Conservation (phyloP, 1,140 invertebrate species). For the Drosophila kohkoa region DNA sequence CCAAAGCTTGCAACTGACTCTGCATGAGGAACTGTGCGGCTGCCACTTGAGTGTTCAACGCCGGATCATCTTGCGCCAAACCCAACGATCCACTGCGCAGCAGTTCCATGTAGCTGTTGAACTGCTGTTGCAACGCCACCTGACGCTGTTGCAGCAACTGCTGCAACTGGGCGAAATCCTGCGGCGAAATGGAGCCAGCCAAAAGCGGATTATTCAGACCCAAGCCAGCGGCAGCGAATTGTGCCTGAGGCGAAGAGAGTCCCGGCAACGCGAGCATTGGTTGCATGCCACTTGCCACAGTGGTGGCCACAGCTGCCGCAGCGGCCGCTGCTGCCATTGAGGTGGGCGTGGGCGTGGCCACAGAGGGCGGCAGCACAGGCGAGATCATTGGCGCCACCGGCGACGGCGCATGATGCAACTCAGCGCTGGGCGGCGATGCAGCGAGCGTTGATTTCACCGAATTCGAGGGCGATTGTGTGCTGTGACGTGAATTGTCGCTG, state of each 20-base stretch:
- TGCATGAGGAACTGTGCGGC: constrained; percentile 82
- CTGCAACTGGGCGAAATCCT: constrained; percentile 79
- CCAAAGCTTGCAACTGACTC: constrained; percentile 90
- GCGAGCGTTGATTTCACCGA: constrained; percentile 63
- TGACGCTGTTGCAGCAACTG: constrained; percentile 80
- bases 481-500: constrained; percentile 81
- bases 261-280: constrained; percentile 66
- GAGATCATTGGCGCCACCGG: constrained; percentile 53
- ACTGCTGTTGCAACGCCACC: constrained; percentile 77
- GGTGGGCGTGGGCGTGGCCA: constrained; percentile 38
- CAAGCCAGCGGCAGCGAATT: constrained; percentile 57
- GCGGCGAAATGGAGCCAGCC: constrained; percentile 58
- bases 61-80: constrained; percentile 71
- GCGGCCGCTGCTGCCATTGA: constrained; percentile 67
- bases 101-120: constrained; percentile 79
- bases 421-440: constrained; percentile 38
- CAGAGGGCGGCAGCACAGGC: constrained; percentile 45
- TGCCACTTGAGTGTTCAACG: constrained; percentile 69
- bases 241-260: constrained; percentile 69
- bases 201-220: constrained; percentile 59
- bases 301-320: constrained; percentile 52
- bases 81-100: constrained; percentile 71
- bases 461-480: constrained; percentile 72
- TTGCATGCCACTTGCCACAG: constrained; percentile 62
- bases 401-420: constrained; percentile 6